phyloP scores from a whole-genome alignment of 1,140 invertebrate genomes.

The Tetranychus urticae region DNA sequence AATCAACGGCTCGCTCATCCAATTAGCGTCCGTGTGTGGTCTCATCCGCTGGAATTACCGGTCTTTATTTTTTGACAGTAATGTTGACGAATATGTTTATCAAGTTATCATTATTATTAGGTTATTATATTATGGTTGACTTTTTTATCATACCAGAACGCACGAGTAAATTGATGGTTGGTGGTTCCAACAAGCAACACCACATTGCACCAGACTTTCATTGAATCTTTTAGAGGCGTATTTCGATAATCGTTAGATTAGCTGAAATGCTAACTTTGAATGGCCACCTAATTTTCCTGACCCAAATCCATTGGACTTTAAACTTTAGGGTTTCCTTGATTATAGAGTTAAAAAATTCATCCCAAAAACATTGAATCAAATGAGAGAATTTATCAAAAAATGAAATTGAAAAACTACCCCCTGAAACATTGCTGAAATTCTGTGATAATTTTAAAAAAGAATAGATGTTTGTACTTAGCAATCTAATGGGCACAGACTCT shows the following conservation, averaged over 20 bases:
- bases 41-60: background rate
- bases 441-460: too few species aligned
- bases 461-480: too few species aligned
- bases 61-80: background rate
- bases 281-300: constrained; percentile 12
- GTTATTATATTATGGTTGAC: background rate
- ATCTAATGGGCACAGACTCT: too few species aligned
- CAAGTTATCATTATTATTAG: background rate
- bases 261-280: background rate
- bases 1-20: background rate
- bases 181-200: background rate
- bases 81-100: background rate
- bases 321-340: constrained; percentile 11
- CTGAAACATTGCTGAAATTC: too few species aligned
- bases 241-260: background rate
- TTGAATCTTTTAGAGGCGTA: background rate
- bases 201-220: background rate
- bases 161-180: background rate
- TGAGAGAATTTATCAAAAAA: too few species aligned
- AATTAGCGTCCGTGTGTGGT: background rate
- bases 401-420: too few species aligned
- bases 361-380: too few species aligned
- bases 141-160: background rate
- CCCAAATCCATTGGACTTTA: constrained; percentile 11
- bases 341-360: too few species aligned